Evolutionary conservation across 2,888 invertebrate genomes (phyloP), one percentile per base, ranked within the genome.

Genomic region (Rapana venosa): DNA sequence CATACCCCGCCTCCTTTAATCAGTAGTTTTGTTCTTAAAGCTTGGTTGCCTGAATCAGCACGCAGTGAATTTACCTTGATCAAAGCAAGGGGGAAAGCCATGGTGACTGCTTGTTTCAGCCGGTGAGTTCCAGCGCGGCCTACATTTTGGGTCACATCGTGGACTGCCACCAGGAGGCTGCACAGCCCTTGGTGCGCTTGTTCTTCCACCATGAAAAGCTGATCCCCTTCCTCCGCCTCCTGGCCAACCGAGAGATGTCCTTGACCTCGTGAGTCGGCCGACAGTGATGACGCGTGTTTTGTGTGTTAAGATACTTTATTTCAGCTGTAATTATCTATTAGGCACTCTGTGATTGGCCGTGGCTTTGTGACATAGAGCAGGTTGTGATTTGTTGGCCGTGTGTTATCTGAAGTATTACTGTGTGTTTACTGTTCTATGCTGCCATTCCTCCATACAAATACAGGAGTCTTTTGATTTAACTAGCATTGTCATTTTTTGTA

Each of bases 241-340:
- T 98, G 92, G 98, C 98, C 83, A 97, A 98, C 96, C 97, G 98
- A 92, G 98, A 98, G 97, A 98, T 98, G 95, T 98, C 98, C n/a
- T 98, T 97, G 96, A 97, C 98, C 93, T 98, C 98, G 97, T 98
- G 95, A 90, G 91, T 91, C 15, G 1, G 35, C n/a, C 15, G 5
- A 47, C 47, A 47, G 47, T 35, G 8, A 47, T 47, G 4, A 47
- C 47, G 2, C 47, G 47, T 8, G 47, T 47, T 32, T 81, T 81
- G 81, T 81, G n/a, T 81, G 30, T 81, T 81, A 8, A 32, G 8
- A 20, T 35, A 26, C 74, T n/a, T n/a, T n/a, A n/a, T n/a, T n/a
- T n/a, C n/a, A n/a, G n/a, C n/a, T n/a, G n/a, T n/a, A n/a, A n/a
- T n/a, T n/a, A n/a, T n/a, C n/a, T 81, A 35, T 32, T 8, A 32